phyloP scores from a whole-genome alignment of 2,888 invertebrate genomes.

The Cataglyphis rosenhaueri region DNA sequence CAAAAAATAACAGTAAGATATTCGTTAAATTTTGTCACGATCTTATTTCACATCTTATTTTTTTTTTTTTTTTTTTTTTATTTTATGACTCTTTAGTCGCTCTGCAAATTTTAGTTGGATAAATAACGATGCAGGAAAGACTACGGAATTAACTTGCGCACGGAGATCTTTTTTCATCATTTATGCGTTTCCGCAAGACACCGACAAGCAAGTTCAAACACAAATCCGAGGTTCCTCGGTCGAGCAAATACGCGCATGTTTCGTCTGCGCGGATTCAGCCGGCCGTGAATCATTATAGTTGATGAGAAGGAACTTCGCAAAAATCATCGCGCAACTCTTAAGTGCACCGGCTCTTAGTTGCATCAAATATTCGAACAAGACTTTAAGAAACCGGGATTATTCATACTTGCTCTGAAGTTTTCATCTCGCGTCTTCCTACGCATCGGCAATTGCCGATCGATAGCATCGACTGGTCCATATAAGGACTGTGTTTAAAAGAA shows the following conservation, averaged over 20 bases:
- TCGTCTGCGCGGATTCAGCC: constrained; percentile 14
- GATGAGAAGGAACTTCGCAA: constrained; percentile 15
- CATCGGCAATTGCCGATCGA: constrained; percentile 71
- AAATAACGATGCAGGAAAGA: background rate
- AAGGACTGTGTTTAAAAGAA: constrained; percentile 68
- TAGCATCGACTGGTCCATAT: constrained; percentile 62
- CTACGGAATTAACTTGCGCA: background rate
- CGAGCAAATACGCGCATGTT: constrained; percentile 16
- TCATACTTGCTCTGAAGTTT: background rate
- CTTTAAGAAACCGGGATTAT: constrained; percentile 32
- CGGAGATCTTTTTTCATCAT: background rate
- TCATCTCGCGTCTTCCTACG: constrained; percentile 50
- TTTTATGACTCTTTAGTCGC: too few species aligned
- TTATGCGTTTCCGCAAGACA: background rate
- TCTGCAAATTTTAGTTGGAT: constrained; percentile 1
- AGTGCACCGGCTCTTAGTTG: background rate
- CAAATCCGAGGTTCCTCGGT: background rate
- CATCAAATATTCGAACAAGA: constrained; percentile 22
- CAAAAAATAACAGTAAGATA: background rate
- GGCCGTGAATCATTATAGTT: constrained; percentile 58
- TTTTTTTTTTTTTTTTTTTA: too few species aligned
- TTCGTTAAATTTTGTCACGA: background rate
- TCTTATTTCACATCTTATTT: constrained; percentile 6
- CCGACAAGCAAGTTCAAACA: background rate
- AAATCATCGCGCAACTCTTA: background rate